Conservation (phyloP, 2,888 invertebrate genomes). For the Aquatica leii region DNA sequence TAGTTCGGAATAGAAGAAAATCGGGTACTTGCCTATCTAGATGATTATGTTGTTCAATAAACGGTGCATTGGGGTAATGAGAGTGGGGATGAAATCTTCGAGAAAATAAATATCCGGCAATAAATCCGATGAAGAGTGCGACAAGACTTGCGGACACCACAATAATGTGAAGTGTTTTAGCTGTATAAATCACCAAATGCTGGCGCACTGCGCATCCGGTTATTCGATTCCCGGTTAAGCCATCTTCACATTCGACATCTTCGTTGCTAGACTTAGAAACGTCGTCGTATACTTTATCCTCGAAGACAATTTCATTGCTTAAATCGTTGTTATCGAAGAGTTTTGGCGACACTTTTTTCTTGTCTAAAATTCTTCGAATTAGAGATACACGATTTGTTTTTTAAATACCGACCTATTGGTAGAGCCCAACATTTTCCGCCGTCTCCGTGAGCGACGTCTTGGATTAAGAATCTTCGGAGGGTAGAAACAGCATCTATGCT, state of each 20-base stretch:
- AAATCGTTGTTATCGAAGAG: constrained; percentile 40
- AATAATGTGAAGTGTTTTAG: constrained; percentile 82
- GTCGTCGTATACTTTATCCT: constrained; percentile 42
- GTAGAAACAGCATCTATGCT: constrained; percentile 61
- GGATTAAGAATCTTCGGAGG: constrained; percentile 64
- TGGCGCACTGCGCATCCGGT: constrained; percentile 58
- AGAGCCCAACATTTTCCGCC: constrained; percentile 64
- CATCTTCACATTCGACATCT: constrained; percentile 52
- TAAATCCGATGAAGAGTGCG: constrained; percentile 83
- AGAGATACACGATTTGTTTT: neutral
- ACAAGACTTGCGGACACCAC: constrained; percentile 82
- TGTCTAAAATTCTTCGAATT: constrained; percentile 17
- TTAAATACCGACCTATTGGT: constrained; percentile 42
- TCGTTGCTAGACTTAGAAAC: constrained; percentile 28
- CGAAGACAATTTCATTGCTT: constrained; percentile 33
- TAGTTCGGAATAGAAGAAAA: too few species aligned
- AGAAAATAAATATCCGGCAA: constrained; percentile 84
- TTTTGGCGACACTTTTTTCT: constrained; percentile 30
- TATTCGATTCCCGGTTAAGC: constrained; percentile 45
- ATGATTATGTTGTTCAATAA: constrained; percentile 81
- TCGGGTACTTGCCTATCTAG: constrained; percentile 69
- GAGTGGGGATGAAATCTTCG: constrained; percentile 75
- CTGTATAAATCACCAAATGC: constrained; percentile 76
- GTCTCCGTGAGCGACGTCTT: constrained; percentile 77
- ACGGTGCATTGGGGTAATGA: constrained; percentile 76